Conservation (phyloP, 2,888 invertebrate genomes). For the Reticulitermes lucifugus region DNA sequence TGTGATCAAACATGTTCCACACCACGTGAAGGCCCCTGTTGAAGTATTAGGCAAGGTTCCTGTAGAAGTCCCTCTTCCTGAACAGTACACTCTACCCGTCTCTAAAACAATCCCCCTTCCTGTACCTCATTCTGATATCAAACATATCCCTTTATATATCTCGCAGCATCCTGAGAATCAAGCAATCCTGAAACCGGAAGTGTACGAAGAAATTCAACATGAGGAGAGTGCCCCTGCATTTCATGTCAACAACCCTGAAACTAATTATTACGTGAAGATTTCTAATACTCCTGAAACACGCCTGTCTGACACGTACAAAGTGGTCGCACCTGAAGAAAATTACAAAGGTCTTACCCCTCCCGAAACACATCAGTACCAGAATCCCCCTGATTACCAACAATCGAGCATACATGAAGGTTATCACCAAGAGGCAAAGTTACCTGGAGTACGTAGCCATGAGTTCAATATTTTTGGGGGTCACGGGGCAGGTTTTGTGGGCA, state of each 20-base stretch:
- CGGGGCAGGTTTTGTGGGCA: background rate
- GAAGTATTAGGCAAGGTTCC: slow-evolving; percentile 69
- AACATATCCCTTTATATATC: background rate
- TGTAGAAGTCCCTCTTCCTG: slow-evolving; percentile 63
- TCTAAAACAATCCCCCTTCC: slow-evolving; percentile 56
- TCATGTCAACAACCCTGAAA: background rate
- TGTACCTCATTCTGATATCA: background rate
- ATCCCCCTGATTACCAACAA: background rate
- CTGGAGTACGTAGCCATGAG: background rate
- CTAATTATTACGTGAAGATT: no score
- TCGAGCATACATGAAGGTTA: background rate
- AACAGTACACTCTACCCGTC: no score
- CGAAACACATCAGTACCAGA: background rate
- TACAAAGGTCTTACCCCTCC: background rate
- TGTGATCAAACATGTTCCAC: slow-evolving; percentile 56
- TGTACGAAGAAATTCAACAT: background rate
- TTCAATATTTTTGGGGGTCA: background rate
- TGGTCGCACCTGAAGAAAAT: no score
- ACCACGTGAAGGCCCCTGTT: slow-evolving; percentile 67
- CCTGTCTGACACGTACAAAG: no score
- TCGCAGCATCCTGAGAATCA: background rate
- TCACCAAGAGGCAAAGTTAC: background rate
- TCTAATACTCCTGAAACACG: no score
- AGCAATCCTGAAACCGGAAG: no score
- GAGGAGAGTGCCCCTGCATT: background rate